Evolutionary conservation across 2,113 vertebrate species (phyloP).

Genomic region (Lepus europaeus): DNA sequence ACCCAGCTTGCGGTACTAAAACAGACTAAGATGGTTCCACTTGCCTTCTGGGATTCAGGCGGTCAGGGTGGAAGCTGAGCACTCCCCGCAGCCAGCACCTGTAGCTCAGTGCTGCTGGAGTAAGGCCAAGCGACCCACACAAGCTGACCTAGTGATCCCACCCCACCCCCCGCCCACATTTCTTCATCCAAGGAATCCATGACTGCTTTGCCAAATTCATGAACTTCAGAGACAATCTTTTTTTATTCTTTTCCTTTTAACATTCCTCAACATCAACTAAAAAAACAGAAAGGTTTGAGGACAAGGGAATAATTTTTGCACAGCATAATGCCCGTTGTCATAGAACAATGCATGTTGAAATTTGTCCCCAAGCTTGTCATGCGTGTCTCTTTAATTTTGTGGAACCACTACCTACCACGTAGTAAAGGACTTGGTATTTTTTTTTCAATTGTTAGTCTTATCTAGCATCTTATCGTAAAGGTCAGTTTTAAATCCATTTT

Average conservation of each 20-base stretch:
- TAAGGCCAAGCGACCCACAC: not conserved
- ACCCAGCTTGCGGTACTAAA: not conserved
- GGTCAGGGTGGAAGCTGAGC: not conserved
- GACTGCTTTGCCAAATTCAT: constrained; percentile 24
- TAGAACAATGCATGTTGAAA: not conserved
- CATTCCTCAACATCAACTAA: constrained; percentile 1
- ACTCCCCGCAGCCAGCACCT: not conserved
- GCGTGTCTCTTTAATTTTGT: not conserved
- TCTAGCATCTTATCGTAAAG: constrained; percentile 52
- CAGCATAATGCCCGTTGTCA: not conserved
- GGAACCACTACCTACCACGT: not conserved
- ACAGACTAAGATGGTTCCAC: not conserved
- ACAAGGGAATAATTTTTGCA: not conserved
- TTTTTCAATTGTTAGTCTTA: not conserved
- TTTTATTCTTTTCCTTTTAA: not conserved
- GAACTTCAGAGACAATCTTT: not conserved
- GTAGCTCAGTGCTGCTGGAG: not conserved
- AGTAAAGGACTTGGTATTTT: not conserved
- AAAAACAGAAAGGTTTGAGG: not conserved
- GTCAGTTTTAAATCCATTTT: constrained; percentile 64
- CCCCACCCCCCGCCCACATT: not conserved
- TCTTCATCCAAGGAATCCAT: not conserved
- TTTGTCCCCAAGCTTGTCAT: not conserved
- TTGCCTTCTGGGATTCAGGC: constrained; percentile 8
- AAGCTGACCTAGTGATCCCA: not conserved